Base-by-base conservation (phyloP, 2,797 vertebrate genomes). In the Tenualosa ilisha region DNA sequence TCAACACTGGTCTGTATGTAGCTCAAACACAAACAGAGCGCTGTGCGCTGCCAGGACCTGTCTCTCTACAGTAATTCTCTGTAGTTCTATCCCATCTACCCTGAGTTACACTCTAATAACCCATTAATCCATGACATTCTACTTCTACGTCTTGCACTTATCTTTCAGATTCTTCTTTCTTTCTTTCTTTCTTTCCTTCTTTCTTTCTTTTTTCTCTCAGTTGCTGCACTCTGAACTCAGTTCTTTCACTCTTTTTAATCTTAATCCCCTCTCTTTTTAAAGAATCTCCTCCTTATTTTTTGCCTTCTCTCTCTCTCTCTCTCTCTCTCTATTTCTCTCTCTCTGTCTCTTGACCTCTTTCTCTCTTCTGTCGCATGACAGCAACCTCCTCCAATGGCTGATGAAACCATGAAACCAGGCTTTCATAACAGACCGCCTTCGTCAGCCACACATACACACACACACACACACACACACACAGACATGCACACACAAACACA, bases 381-480 rank as follows among this genome's bases (percentile, higher is more conserved):
- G 65, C 11, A 40, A 31, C 4, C 26, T 37, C 31, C 26, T 31
- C 15, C 31, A 72, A 40, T 37, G 65, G 26, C 65, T 72, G 65
- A n/a, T 63, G 59, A 63, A 63, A 63, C 59, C 59, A 24, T 63
- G 6, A 63, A 63, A 24, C 59, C 59, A 24, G 8, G 37, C 63
- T 65, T 31, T 65, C 24, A 65, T 65, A 65, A 31, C 63, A 13
- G 63, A 65, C 65, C 65, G 40, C 12, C 65, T 72, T 72, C 65
- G 37, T 72, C 26, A 72, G 12, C 31, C 65, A 72, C 31, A 40
- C 12, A 72, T 31, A 72, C 65, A 72, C 65, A 72, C 65, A 72
- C 65, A 40, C 68, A 40, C 68, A 40, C 26, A 40, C 68, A 75
- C 68, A 75, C 68, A 75, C 68, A 72, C 65, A 72, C 65, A 72